These are phyloP conservation scores for Machaerirhynchus nigripectus DNA, from an alignment of 2,113 vertebrate species.

Conservation along the genomic window DNA sequence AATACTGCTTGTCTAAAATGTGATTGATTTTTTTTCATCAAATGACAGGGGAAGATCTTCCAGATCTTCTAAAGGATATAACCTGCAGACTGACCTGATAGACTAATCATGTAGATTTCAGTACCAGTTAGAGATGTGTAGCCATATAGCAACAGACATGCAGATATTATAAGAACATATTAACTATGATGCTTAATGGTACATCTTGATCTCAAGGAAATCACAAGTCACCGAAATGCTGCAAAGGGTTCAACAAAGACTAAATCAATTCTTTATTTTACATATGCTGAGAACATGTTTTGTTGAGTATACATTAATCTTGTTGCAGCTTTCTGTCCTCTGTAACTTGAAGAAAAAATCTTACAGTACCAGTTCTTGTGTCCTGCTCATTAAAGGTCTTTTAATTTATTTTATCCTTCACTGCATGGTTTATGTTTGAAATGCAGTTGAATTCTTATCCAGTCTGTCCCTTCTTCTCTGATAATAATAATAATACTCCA, in stretches of 20 bases:
- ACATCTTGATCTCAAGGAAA: background rate
- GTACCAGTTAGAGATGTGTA: background rate
- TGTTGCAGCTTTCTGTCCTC: constrained; percentile 10
- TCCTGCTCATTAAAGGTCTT: constrained; percentile 14
- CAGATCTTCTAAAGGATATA: background rate
- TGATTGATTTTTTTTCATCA: background rate
- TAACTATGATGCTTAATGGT: background rate
- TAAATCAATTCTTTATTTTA: constrained; percentile 20
- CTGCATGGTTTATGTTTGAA: background rate
- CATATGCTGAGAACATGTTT: background rate
- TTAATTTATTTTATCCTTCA: constrained; percentile 43
- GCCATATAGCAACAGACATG: background rate
- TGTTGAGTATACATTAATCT: background rate
- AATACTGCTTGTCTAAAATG: background rate
- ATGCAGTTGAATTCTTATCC: background rate
- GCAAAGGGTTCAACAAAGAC: background rate
- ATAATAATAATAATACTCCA: background rate
- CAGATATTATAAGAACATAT: background rate
- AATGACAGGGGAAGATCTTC: background rate
- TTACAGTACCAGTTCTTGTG: background rate
- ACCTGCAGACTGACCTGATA: background rate
- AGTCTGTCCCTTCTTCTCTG: background rate
- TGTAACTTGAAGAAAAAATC: background rate
- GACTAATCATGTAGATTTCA: background rate
- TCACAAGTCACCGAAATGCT: background rate